phyloP scores from a whole-genome alignment of 2,113 vertebrate genomes.

The Amphiprion percula region DNA sequence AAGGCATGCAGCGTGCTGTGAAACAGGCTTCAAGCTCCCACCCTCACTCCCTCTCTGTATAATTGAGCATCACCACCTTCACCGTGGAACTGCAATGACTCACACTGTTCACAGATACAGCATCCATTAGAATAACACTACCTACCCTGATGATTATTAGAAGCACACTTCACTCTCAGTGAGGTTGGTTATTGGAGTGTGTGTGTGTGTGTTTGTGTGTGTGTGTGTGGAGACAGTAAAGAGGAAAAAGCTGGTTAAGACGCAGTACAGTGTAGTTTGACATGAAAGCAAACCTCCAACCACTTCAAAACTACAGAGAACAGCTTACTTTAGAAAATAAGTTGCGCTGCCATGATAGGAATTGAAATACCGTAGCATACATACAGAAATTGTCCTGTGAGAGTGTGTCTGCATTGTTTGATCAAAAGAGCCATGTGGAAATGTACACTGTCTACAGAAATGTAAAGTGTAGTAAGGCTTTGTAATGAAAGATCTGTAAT shows the following conservation, averaged over 20 bases:
- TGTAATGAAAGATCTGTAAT: slow-evolving; percentile 67
- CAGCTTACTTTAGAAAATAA: slow-evolving; percentile 41
- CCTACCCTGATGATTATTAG: slow-evolving; percentile 48
- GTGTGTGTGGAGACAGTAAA: background rate
- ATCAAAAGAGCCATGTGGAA: slow-evolving; percentile 64
- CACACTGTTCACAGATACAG: slow-evolving; percentile 43
- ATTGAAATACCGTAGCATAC: slow-evolving; percentile 30
- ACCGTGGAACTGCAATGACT: slow-evolving; percentile 49
- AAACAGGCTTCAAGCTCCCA: slow-evolving; percentile 39
- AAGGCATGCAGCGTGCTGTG: slow-evolving; percentile 43
- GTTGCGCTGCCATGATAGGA: slow-evolving; percentile 28
- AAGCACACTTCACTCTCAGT: slow-evolving; percentile 36
- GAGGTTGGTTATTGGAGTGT: slow-evolving; percentile 2
- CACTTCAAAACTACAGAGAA: slow-evolving; percentile 44
- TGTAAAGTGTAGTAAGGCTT: slow-evolving; percentile 41
- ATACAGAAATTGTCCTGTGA: slow-evolving; percentile 35
- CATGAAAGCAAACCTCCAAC: slow-evolving; percentile 52
- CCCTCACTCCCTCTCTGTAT: slow-evolving; percentile 41
- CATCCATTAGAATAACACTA: slow-evolving; percentile 45
- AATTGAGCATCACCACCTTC: slow-evolving; percentile 72
- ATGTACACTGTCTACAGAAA: slow-evolving; percentile 41
- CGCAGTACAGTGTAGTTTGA: slow-evolving; percentile 4
- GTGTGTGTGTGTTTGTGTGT: background rate
- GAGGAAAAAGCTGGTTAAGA: slow-evolving; percentile 2
- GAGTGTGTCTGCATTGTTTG: slow-evolving; percentile 29